These are phyloP conservation scores for Halocynthia roretzi DNA, from an alignment of 23 tunicate species.

Conservation along the genomic window DNA sequence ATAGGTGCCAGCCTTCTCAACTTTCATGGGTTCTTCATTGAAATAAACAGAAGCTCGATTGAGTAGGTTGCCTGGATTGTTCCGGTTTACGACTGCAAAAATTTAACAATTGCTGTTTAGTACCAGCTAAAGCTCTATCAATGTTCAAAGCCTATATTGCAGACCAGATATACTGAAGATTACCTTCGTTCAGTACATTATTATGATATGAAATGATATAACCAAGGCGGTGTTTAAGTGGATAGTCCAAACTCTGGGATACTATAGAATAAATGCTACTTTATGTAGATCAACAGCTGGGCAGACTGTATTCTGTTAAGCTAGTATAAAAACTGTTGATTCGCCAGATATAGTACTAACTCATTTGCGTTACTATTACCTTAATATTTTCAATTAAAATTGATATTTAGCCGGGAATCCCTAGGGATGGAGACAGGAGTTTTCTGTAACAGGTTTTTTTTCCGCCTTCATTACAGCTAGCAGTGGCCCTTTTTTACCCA, in stretches of 20 bases:
- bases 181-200: neutral
- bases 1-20: conserved; percentile 51
- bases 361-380: too few species aligned
- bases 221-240: too few species aligned
- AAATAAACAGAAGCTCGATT: conserved; percentile 69
- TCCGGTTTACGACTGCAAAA: neutral
- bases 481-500: too few species aligned
- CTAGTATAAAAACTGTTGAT: neutral
- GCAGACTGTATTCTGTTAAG: neutral
- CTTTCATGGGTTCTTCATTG: conserved; percentile 53
- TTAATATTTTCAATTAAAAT: neutral
- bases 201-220: neutral
- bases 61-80: conserved; percentile 20
- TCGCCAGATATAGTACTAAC: neutral
- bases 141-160: neutral
- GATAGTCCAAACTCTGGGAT: too few species aligned
- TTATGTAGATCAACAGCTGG: neutral
- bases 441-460: too few species aligned
- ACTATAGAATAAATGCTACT: neutral
- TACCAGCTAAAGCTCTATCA: too few species aligned
- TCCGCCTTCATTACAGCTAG: too few species aligned
- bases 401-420: too few species aligned
- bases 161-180: neutral
- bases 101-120: too few species aligned
- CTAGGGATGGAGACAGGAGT: too few species aligned